Percentiles rank a stretch among this genome's conserved stretches.
Evolutionary conservation across 1,140 invertebrate genomes (phyloP).

Genomic region (Hypsibius dujardini): DNA sequence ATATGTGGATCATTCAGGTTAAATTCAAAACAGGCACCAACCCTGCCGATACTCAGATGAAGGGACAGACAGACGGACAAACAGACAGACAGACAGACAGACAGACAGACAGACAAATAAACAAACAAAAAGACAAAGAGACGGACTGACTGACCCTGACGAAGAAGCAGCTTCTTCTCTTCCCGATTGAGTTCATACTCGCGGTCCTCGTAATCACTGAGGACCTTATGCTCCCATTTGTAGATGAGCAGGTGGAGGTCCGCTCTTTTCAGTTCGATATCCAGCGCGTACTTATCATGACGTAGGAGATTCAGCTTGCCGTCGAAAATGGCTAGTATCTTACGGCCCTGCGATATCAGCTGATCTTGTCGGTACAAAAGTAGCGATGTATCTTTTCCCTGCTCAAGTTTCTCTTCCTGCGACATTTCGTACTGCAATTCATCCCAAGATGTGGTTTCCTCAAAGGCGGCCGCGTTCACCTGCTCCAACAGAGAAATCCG

Average conservation of each 20-base stretch:
- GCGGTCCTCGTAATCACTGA: not conserved
- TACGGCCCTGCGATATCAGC: not conserved
- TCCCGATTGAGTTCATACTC: not conserved
- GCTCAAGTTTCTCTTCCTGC: not conserved
- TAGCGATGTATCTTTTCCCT: not conserved
- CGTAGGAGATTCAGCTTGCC: slow-evolving; percentile 8
- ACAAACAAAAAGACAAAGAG: too few species aligned
- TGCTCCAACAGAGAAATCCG: not conserved
- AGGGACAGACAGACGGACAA: too few species aligned
- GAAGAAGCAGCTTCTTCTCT: not conserved
- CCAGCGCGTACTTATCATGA: slow-evolving; percentile 11
- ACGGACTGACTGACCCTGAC: too few species aligned
- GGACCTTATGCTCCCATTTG: not conserved
- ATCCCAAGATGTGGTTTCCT: not conserved
- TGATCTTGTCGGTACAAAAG: not conserved
- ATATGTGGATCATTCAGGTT: too few species aligned
- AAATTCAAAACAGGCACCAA: too few species aligned
- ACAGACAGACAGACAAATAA: too few species aligned
- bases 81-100: too few species aligned
- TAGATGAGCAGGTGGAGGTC: not conserved
- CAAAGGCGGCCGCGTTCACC: not conserved
- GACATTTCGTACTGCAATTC: not conserved
- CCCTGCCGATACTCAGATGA: too few species aligned
- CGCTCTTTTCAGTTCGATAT: slow-evolving; percentile 13
- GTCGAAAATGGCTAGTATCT: not conserved